phyloP scores from a whole-genome alignment of 2,797 vertebrate genomes.

The Nasua narica region DNA sequence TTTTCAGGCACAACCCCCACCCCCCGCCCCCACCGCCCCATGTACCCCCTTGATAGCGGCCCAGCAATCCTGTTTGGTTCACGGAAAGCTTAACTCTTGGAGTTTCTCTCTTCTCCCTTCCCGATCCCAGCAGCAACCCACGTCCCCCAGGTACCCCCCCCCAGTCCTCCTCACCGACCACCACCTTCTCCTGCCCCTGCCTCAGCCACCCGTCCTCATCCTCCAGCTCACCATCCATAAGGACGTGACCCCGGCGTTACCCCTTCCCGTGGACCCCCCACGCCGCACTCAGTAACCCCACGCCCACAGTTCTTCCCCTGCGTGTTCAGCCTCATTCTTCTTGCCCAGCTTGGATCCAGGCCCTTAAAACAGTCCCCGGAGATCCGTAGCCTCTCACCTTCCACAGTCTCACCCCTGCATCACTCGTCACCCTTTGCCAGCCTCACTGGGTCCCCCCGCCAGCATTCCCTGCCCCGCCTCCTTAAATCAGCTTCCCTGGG shows the following conservation, averaged over 20 bases:
- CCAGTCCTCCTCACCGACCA: not conserved
- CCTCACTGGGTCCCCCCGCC: not conserved
- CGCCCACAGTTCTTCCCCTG: not conserved
- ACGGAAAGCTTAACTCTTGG: not conserved
- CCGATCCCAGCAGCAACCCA: not conserved
- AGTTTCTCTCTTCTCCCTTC: not conserved
- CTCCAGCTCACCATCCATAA: not conserved
- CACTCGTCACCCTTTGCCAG: not conserved
- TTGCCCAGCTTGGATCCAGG: not conserved
- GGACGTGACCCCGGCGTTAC: not conserved
- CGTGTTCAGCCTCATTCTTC: not conserved
- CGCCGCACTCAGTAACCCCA: not conserved
- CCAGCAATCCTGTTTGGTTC: not conserved
- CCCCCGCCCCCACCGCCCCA: too few species aligned
- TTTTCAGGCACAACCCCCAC: not conserved
- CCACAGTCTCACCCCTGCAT: not conserved
- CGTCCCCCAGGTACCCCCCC: too few species aligned
- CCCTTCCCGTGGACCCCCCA: not conserved
- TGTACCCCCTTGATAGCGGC: not conserved
- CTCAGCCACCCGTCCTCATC: not conserved
- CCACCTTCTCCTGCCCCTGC: not conserved
- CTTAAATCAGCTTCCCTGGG: not conserved
- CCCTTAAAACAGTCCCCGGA: not conserved
- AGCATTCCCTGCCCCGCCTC: not conserved
- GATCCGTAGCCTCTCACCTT: fast-evolving